Evolutionary conservation across 1,140 invertebrate genomes (phyloP), one percentile per base, ranked within the genome.

Genomic region (Drosophila tristis): DNA sequence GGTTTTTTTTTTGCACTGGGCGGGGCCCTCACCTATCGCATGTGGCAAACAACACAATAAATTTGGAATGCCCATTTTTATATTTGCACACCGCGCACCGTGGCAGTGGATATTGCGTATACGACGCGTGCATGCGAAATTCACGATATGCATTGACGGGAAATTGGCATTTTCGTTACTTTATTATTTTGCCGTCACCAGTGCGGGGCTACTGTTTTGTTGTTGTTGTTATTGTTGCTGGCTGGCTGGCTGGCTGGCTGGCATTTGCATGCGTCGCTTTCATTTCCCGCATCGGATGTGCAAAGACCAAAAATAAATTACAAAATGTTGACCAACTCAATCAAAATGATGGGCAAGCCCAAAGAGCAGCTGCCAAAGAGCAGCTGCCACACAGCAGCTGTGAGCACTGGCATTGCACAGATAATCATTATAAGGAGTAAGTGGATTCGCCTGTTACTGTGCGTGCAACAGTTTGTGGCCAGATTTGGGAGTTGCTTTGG

Each of bases 91-190:
- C 39, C 7, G 31, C 35, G 29, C 51, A 25, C 44, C 54, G 31
- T 26, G 68, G 42, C 23, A 50, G 23, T n/a, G 25, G 54, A 82
- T 57, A 87, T 81, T 75, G 49, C 65, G 74, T 75, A 78, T 82
- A 72, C 84, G 82, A 56, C 59, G 53, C 65, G 59, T 86, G 77
- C 64, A 74, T 78, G 58, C 73, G 45, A 70, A 73, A 74, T 85
- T 49, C 35, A 16, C 58, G 45, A 54, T 51, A 62, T 86, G 67
- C 73, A 80, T 70, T 78, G 64, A 59, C 84, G 82, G 78, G 82
- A 86, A 87, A 86, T 86, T 87, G 82, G 70, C 78, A 86, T 87
- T 86, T 87, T 74, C 53, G 66, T 78, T 68, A 72, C 82, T 86
- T 87, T 87, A 86, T 86, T 87, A 86, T 86, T 81, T 66, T 59